phyloP scores from a whole-genome alignment of 2,888 invertebrate genomes.

The Drepana falcataria region DNA sequence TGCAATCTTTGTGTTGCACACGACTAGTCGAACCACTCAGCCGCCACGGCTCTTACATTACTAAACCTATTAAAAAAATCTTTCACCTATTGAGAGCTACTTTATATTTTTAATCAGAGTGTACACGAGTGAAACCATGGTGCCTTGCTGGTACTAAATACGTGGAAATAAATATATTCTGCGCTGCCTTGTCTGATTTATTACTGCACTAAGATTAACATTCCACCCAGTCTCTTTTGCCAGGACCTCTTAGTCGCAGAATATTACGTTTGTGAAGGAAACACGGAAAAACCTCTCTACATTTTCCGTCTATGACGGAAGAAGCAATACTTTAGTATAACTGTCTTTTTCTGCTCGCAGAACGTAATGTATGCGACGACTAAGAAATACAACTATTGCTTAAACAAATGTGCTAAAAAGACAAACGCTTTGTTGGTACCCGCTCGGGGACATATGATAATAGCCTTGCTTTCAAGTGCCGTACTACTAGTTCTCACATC shows the following conservation, averaged over 20 bases:
- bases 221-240: not conserved
- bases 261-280: not conserved
- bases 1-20: too few relatives aligned
- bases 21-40: too few relatives aligned
- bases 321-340: slow-evolving; percentile 36
- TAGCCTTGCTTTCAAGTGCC: slow-evolving; percentile 50
- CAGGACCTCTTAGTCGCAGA: not conserved
- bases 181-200: not conserved
- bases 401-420: slow-evolving; percentile 77
- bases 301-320: slow-evolving; percentile 18
- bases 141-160: too few relatives aligned
- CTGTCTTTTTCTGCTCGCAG: slow-evolving; percentile 39
- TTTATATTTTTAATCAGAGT: too few relatives aligned
- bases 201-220: not conserved
- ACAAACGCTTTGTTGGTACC: slow-evolving; percentile 69
- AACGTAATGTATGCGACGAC: slow-evolving; percentile 55
- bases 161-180: too few relatives aligned
- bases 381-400: slow-evolving; percentile 68
- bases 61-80: too few relatives aligned
- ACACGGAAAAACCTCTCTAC: slow-evolving; percentile 5
- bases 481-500: slow-evolving; percentile 26
- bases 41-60: too few relatives aligned
- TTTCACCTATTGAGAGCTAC: too few relatives aligned
- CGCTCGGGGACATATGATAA: slow-evolving; percentile 72
- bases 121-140: too few relatives aligned